Evolutionary conservation across 2,888 invertebrate species (phyloP), one percentile per base, ranked within the genome.

Genomic region (Acheta domesticus): DNA sequence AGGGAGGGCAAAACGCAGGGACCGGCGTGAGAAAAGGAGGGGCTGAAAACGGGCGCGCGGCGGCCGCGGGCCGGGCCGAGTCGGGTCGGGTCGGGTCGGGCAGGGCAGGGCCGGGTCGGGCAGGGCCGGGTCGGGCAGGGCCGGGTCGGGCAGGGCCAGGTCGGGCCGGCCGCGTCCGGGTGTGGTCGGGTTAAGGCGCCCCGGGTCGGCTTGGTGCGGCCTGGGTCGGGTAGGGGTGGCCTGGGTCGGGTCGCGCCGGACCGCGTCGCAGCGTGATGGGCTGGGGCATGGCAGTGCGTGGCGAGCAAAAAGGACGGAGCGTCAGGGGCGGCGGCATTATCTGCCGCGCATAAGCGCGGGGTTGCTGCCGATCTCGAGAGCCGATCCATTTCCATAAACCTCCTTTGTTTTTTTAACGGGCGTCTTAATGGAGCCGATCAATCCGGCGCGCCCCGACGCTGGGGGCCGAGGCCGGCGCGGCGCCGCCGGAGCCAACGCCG

Each of bases 301-400:
- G 16, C 14, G 62, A 14, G 14, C 62, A 19, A 19, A 14, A 62
- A 14, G 4, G n/a, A 62, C 62, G n/a, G 16, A 1, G n/a, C 14
- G 62, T 14, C n/a, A 16, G 62, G 62, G 62, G 16, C n/a, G 62
- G 62, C n/a, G n/a, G 14, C n/a, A 62, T 62, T 14, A 19, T 14
- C 62, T 14, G 62, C n/a, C 62, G 14, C 62, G 62, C 62, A 62
- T 62, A 62, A 62, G 62, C 62, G 62, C 62, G 36, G 36, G 36
- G 36, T 62, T 62, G 62, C 62, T 62, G 62, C 62, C 62, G 62
- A 62, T 62, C 62, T 62, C 62, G 62, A 62, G n/a, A 14, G 62
- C 62, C 62, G 62, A 62, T 62, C 62, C 62, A 62, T 62, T 62
- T 62, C 62, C 62, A 62, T 62, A 62, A 62, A 62, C 11, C 62